phyloP scores from a whole-genome alignment of 1,140 invertebrate genomes.

The Microplitis demolitor region DNA sequence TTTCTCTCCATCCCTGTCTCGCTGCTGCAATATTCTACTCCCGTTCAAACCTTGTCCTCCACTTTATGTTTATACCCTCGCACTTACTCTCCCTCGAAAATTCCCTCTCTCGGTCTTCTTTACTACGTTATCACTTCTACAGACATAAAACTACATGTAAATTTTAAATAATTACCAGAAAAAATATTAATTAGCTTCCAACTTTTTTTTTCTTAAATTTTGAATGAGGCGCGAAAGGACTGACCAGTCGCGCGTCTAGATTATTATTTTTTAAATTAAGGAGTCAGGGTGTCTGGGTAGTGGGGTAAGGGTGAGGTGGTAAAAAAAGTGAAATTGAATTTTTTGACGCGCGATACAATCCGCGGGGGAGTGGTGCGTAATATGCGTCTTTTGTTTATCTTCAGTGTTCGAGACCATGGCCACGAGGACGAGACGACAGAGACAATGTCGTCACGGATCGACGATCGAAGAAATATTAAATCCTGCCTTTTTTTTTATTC shows the following conservation, averaged over 20 bases:
- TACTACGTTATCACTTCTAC: slow-evolving; percentile 48
- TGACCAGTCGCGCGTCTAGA: too few relatives aligned
- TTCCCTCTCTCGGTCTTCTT: too few relatives aligned
- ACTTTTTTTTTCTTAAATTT: too few relatives aligned
- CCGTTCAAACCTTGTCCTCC: too few relatives aligned
- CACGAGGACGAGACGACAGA: neutral
- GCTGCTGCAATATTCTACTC: slow-evolving; percentile 8
- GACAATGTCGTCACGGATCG: slow-evolving; percentile 18
- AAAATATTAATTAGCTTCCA: too few relatives aligned
- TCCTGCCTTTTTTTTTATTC: neutral
- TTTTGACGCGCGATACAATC: neutral
- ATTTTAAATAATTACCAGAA: too few relatives aligned
- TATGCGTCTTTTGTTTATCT: slow-evolving; percentile 16
- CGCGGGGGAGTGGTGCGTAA: neutral
- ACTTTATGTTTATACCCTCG: too few relatives aligned
- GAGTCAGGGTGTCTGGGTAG: too few relatives aligned
- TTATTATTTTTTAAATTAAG: too few relatives aligned
- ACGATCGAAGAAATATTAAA: slow-evolving; percentile 24
- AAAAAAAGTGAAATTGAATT: neutral
- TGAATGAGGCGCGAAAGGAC: too few relatives aligned
- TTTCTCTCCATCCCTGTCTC: slow-evolving; percentile 11
- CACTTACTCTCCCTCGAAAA: too few relatives aligned
- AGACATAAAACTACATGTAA: slow-evolving; percentile 48
- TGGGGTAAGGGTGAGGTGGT: too few relatives aligned
- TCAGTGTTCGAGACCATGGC: neutral